phyloP scores from a whole-genome alignment of 2,797 vertebrate genomes.

The Triplophysa bombifrons region DNA sequence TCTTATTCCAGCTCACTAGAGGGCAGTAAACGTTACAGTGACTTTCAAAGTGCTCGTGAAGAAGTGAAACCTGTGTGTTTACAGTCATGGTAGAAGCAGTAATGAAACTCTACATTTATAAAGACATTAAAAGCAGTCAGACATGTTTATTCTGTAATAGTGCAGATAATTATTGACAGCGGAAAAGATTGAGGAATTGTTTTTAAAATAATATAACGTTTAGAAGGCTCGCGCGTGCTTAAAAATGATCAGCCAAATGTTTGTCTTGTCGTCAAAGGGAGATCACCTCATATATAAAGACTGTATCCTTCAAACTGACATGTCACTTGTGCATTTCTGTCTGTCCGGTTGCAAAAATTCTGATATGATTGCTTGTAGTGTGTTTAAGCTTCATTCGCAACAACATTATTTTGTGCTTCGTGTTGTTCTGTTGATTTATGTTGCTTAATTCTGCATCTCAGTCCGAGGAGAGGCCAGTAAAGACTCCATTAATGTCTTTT shows the following conservation, averaged over 20 bases:
- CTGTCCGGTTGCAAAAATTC: neutral
- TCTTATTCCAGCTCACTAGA: constrained; percentile 13
- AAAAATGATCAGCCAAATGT: constrained; percentile 86
- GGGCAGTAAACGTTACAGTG: neutral
- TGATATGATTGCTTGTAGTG: too few species aligned
- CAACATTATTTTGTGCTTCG: neutral
- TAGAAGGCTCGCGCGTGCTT: neutral
- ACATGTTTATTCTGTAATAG: neutral
- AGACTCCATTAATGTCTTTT: constrained; percentile 78
- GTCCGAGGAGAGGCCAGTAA: constrained; percentile 80
- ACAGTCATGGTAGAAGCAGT: neutral
- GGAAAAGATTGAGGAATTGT: too few species aligned
- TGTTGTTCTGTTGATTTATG: constrained; percentile 12
- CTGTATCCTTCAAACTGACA: constrained; percentile 80
- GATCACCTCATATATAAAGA: constrained; percentile 90
- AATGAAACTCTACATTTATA: neutral
- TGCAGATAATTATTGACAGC: neutral
- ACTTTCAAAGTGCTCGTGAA: neutral
- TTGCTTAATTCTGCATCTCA: constrained; percentile 56
- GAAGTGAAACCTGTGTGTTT: constrained; percentile 33
- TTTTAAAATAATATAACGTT: neutral
- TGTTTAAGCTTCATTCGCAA: neutral
- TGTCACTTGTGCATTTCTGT: neutral
- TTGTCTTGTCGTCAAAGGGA: constrained; percentile 88
- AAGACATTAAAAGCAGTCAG: neutral